A percentile compares a stretch with the other conserved stretches of the same genome.
These are phyloP conservation scores for Diloba caeruleocephala DNA, from an alignment of 2,888 invertebrate species.

Conservation along the genomic window DNA sequence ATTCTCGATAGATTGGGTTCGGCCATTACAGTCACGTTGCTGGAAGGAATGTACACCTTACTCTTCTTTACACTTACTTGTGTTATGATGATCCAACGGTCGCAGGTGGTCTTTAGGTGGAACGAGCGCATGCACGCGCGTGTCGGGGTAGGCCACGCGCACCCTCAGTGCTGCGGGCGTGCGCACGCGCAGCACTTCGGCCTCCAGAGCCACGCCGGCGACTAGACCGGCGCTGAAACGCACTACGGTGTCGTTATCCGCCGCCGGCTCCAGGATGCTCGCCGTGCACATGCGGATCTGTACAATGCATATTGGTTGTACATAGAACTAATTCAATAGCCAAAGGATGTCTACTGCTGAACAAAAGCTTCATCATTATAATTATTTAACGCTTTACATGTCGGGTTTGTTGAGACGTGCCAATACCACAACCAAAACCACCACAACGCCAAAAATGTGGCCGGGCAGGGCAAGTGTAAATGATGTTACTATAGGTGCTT, in stretches of 20 bases:
- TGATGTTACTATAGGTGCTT: no score
- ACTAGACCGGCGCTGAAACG: constrained; percentile 98
- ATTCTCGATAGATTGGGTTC: no score
- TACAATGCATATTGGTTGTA: no score
- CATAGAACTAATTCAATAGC: no score
- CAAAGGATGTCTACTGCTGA: no score
- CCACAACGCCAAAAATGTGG: no score
- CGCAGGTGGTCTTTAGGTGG: constrained; percentile 94
- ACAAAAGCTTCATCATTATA: no score
- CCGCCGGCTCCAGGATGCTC: constrained; percentile 95
- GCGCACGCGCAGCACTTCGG: constrained; percentile 94
- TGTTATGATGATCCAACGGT: constrained; percentile 90
- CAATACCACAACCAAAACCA: no score
- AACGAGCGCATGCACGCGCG: constrained; percentile 94
- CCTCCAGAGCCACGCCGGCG: constrained; percentile 95
- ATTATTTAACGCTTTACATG: neutral
- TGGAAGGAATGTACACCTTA: no score
- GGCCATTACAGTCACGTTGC: no score
- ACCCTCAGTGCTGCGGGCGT: constrained; percentile 93
- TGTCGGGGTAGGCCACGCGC: constrained; percentile 97
- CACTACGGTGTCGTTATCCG: constrained; percentile 92
- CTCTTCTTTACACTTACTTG: constrained; percentile 72
- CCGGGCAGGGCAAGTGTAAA: no score
- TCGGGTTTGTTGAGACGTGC: no score
- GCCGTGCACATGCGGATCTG: constrained; percentile 94